Conservation (phyloP, 1,140 invertebrate genomes). For the Lordiphosa stackelbergi region DNA sequence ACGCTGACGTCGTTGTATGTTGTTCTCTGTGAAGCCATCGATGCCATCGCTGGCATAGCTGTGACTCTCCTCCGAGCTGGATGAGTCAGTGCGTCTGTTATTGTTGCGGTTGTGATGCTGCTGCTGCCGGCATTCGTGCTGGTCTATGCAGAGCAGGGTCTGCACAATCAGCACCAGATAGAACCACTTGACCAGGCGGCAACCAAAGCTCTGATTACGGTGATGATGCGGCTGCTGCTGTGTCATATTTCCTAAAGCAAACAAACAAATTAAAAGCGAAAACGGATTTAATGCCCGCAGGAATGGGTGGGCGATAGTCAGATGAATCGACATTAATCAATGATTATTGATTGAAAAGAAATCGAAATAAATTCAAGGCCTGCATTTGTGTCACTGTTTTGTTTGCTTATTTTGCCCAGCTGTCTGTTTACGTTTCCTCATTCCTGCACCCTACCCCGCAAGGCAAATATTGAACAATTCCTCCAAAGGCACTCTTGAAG, state of each 20-base stretch:
- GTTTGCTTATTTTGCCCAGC: too few relatives aligned
- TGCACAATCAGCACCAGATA: conserved; percentile 69
- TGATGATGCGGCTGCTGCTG: conserved; percentile 4
- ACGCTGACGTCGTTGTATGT: conserved; percentile 41
- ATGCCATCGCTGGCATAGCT: conserved; percentile 38
- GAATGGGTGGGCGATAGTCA: background rate
- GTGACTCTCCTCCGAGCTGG: conserved; percentile 56
- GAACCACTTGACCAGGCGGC: conserved; percentile 64
- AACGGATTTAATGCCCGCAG: conserved; percentile 3
- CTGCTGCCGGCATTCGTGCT: conserved; percentile 62
- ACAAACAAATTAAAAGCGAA: conserved; percentile 25
- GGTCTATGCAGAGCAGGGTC: conserved; percentile 52
- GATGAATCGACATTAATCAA: background rate
- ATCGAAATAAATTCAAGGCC: too few relatives aligned
- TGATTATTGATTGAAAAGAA: conserved; percentile 1
- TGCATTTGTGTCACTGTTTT: too few relatives aligned
- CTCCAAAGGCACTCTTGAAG: too few relatives aligned
- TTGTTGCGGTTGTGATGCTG: conserved; percentile 52
- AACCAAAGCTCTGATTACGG: conserved; percentile 45
- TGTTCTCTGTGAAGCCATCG: conserved; percentile 40
- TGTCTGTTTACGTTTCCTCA: too few relatives aligned
- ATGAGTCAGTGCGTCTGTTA: conserved; percentile 40
- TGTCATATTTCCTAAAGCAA: conserved; percentile 58
- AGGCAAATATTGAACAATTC: too few relatives aligned
- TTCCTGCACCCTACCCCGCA: too few relatives aligned